phyloP scores from a whole-genome alignment of 2,888 invertebrate species.

The Argyresthia albistria region DNA sequence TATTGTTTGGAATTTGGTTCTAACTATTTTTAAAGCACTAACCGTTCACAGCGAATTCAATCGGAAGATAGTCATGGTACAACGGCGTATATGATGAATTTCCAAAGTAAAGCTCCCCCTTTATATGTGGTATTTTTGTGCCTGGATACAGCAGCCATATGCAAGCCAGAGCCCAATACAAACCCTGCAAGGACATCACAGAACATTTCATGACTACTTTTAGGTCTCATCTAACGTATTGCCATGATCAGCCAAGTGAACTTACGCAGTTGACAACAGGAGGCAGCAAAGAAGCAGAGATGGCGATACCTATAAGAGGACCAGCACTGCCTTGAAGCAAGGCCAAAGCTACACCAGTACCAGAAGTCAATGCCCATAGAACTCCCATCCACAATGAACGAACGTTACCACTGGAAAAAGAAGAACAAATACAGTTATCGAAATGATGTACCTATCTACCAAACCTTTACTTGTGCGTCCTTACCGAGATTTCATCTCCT shows the following conservation, averaged over 20 bases:
- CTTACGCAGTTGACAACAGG: conserved; percentile 90
- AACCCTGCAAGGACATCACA: conserved; percentile 63
- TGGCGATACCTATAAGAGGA: conserved; percentile 90
- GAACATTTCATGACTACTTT: neutral
- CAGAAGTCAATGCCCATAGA: conserved; percentile 81
- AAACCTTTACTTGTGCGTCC: conserved; percentile 1
- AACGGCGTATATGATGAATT: conserved; percentile 77
- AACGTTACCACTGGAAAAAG: conserved; percentile 74
- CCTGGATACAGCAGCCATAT: conserved; percentile 80
- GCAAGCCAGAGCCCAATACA: conserved; percentile 82
- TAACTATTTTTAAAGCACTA: conserved; percentile 13
- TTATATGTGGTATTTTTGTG: conserved; percentile 78
- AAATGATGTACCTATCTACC: neutral
- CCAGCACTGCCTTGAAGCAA: conserved; percentile 88
- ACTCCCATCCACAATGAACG: conserved; percentile 83
- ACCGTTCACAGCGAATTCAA: conserved; percentile 83
- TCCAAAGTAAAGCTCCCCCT: conserved; percentile 75
- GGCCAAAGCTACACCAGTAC: conserved; percentile 88
- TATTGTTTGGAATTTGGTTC: too few relatives aligned
- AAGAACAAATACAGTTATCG: neutral
- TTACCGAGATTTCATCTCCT: conserved; percentile 84
- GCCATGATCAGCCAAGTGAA: conserved; percentile 14
- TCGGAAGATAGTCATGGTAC: conserved; percentile 82
- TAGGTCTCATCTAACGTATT: neutral
- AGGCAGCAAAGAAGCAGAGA: conserved; percentile 87